These are phyloP conservation scores for Bradypodion pumilum DNA, from an alignment of 2,797 vertebrate genomes.

Conservation along the genomic window DNA sequence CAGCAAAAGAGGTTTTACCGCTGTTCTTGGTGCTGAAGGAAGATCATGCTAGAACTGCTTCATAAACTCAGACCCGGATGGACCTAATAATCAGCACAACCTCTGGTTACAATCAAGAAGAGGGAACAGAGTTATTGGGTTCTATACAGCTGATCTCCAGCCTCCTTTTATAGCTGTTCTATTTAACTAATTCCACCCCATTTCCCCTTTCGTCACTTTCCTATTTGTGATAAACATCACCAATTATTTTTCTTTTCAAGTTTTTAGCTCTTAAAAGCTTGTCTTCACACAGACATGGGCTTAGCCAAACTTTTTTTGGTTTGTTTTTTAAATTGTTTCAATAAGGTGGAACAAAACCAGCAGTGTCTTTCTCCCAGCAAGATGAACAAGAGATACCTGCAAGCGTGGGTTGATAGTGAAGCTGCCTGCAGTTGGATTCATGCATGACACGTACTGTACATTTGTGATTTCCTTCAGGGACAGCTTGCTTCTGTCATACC, in stretches of 20 bases:
- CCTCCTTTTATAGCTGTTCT: background rate
- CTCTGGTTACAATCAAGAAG: background rate
- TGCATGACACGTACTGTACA: slow-evolving; percentile 93
- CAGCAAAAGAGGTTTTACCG: background rate
- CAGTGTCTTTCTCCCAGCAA: rapidly evolving
- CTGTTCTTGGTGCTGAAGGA: slow-evolving; percentile 7
- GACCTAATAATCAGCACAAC: background rate
- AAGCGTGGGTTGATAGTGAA: slow-evolving; percentile 96
- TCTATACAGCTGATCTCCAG: background rate
- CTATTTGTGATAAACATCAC: background rate
- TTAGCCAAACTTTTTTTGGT: background rate
- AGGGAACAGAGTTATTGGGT: background rate
- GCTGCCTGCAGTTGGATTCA: slow-evolving; percentile 94
- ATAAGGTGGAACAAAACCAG: rapidly evolving
- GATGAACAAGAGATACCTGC: slow-evolving; percentile 79
- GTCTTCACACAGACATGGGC: no score
- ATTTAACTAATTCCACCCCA: background rate
- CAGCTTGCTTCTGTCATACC: slow-evolving; percentile 94
- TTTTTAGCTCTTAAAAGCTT: background rate
- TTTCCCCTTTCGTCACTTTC: background rate
- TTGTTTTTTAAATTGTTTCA: background rate
- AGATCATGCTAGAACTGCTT: background rate
- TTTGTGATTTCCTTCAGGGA: slow-evolving; percentile 90
- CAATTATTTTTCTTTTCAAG: background rate
- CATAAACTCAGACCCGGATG: background rate